A percentile compares a stretch with the other conserved stretches of the same genome.
Conservation (phyloP, 2,113 vertebrate genomes). For the Actenoides hombroni region DNA sequence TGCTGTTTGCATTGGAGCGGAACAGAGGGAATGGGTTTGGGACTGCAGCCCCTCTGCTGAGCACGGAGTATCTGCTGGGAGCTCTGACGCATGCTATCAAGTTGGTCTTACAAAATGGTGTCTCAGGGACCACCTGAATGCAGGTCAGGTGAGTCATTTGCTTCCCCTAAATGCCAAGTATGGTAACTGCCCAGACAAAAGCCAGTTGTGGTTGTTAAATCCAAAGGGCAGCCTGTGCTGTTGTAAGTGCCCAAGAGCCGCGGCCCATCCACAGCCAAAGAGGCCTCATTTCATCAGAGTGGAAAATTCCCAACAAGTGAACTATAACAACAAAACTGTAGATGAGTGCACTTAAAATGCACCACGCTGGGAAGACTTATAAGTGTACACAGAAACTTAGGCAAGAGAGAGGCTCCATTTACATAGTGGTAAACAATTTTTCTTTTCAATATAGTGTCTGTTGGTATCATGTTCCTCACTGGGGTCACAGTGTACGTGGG, state of each 20-base stretch:
- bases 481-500: rapidly evolving
- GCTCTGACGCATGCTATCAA: neutral
- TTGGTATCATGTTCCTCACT: neutral
- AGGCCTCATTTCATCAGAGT: neutral
- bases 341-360: neutral
- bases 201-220: neutral
- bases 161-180: neutral
- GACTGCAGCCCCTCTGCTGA: neutral
- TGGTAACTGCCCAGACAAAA: neutral
- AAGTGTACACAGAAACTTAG: neutral
- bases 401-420: neutral
- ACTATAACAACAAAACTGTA: neutral
- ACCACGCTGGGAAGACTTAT: neutral
- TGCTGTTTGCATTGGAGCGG: neutral
- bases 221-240: neutral
- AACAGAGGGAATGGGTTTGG: neutral
- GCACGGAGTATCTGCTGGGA: neutral
- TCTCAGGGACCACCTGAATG: neutral
- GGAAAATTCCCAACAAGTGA: neutral
- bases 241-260: neutral
- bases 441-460: neutral
- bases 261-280: neutral
- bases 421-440: neutral
- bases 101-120: neutral
- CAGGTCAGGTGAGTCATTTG: neutral